Evolutionary conservation across 2,797 vertebrate species (phyloP).

Genomic region (Sebastiscus albofasciatus): DNA sequence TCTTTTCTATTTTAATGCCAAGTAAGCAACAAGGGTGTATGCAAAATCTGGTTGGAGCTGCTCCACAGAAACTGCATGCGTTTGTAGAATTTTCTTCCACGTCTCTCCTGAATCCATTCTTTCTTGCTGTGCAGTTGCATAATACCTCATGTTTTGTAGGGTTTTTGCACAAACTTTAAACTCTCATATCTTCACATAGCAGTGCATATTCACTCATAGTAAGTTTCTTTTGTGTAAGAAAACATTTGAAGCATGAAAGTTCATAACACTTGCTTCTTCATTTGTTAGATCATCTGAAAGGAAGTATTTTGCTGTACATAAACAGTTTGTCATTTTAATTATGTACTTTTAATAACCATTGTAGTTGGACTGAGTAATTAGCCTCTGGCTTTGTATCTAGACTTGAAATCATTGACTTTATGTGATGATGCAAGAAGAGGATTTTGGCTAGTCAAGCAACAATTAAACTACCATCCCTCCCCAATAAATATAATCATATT

Average conservation of each 20-base stretch:
- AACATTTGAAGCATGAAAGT: neutral
- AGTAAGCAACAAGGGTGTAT: neutral
- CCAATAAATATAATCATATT: neutral
- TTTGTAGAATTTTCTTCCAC: neutral
- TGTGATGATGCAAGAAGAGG: neutral
- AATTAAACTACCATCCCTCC: neutral
- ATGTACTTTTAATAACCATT: neutral
- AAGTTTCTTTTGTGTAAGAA: neutral
- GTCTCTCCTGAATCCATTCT: neutral
- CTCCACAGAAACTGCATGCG: neutral
- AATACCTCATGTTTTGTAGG: neutral
- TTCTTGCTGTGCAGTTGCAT: neutral
- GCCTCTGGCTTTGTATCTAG: neutral
- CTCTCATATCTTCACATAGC: neutral
- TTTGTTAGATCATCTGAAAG: neutral
- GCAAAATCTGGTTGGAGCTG: too few species aligned
- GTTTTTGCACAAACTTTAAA: neutral
- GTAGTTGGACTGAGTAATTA: neutral
- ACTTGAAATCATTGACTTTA: neutral
- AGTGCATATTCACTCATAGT: neutral
- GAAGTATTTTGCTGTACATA: neutral
- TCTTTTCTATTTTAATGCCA: neutral
- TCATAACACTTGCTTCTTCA: neutral
- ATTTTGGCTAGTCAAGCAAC: neutral
- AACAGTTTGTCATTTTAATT: neutral